A percentile compares a stretch with the other conserved stretches of the same genome.
Evolutionary conservation across 2,888 invertebrate genomes (phyloP).

Genomic region (Patella depressa): DNA sequence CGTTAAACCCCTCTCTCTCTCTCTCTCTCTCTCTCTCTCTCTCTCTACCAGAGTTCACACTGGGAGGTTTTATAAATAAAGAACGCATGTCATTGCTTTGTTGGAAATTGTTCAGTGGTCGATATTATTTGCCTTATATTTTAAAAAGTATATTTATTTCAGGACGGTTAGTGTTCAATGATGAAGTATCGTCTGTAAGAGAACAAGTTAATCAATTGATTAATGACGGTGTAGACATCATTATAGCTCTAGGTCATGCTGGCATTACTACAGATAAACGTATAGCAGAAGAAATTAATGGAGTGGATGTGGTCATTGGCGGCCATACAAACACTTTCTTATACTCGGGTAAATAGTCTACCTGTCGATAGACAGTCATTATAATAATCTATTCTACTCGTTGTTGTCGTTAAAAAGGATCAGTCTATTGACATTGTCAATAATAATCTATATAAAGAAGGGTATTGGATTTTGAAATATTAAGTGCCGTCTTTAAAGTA

Average conservation of each 20-base stretch:
- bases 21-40: too few relatives aligned
- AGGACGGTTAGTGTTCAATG: constrained; percentile 53
- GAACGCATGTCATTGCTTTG: not conserved
- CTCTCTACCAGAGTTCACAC: too few relatives aligned
- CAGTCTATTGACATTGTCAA: too few relatives aligned
- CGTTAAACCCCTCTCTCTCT: too few relatives aligned
- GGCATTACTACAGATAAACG: constrained; percentile 83
- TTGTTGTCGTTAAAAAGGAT: too few relatives aligned
- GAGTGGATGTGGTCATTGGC: constrained; percentile 90
- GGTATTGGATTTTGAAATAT: too few relatives aligned
- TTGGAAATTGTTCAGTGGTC: not conserved
- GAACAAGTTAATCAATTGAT: constrained; percentile 48
- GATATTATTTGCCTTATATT: not conserved
- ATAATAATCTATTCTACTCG: not conserved
- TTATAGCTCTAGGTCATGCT: constrained; percentile 91
- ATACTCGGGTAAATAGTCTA: constrained; percentile 74
- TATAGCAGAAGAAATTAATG: constrained; percentile 82
- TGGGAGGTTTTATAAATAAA: too few relatives aligned
- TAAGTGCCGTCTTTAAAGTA: too few relatives aligned
- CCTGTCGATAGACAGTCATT: not conserved
- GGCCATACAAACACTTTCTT: constrained; percentile 93
- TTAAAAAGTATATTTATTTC: not conserved
- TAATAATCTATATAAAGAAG: too few relatives aligned
- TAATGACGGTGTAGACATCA: constrained; percentile 79
- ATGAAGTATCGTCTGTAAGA: constrained; percentile 52